Base-by-base conservation (phyloP, 2,113 vertebrate genomes). In the Periophthalmodon schlosseri region DNA sequence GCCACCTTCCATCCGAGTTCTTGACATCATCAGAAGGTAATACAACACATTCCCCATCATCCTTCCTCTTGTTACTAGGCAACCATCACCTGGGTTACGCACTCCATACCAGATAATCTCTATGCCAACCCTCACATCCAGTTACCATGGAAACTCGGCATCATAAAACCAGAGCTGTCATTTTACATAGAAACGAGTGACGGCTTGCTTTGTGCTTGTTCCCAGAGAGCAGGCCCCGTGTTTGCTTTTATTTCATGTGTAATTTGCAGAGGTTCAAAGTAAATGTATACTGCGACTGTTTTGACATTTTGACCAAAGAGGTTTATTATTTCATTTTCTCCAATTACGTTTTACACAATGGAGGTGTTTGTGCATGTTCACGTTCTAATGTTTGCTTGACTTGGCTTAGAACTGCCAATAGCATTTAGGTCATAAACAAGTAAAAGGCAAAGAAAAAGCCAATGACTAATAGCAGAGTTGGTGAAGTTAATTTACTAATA, bases 41-140 rank as follows among this genome's bases (percentile, higher is more conserved):
- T 60, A 60, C 57, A 60, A 60, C 21, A 60, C 24, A 28, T 71
- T 77, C 78, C 70, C 79, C 68, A 81, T 63, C 68, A 75, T 80
- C 82, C 79, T 39, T 77, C 78, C 72, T 73, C 82, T 88, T 91
- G 93, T 94, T 94, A 88, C 93, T 88, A 93, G 87, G 93, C 93
- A 94, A 93, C 92, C 52, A 87, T 92, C 91, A 91, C 91, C 92
- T 90, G 87, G 91, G 91, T 91, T 91, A 91, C 85, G 9, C 82
- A 82, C 89, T 82, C 83, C 74, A 71, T 81, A 84, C 79, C 69
- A 92, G 85, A 90, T 91, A 86, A 93, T 90, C 84, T 87, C 83
- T 82, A 86, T 88, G 89, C 89, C 85, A 84, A 92, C 79, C 82
- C 87, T 90, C 83, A 82, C 87, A 90, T 86, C 67, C 72, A 73